phyloP scores from a whole-genome alignment of 2,113 vertebrate genomes.

The Antechinus flavipes region DNA sequence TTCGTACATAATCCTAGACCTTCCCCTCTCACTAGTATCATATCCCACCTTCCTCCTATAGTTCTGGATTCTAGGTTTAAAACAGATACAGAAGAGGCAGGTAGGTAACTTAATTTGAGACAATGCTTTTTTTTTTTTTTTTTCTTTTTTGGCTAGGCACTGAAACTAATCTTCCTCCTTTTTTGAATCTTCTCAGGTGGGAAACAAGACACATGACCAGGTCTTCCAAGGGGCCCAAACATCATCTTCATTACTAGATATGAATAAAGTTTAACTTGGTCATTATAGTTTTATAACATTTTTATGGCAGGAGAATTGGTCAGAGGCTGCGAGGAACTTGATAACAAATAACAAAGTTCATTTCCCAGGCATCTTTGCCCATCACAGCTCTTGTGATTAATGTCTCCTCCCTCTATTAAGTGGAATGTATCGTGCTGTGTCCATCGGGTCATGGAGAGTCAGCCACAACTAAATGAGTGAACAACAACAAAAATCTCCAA shows the following conservation, averaged over 20 bases:
- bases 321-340: neutral
- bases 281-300: neutral
- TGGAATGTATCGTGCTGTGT: neutral
- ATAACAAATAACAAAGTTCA: neutral
- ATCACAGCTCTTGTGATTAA: neutral
- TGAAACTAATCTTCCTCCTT: neutral
- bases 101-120: neutral
- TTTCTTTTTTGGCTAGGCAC: neutral
- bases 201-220: neutral
- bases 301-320: neutral
- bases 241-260: neutral
- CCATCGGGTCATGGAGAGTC: neutral
- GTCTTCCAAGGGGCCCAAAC: neutral
- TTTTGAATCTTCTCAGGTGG: neutral
- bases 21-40: neutral
- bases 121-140: neutral
- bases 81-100: neutral
- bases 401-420: neutral
- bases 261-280: neutral
- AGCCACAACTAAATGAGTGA: neutral
- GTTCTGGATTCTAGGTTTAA: neutral
- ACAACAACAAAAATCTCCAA: neutral
- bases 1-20: neutral
- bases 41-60: neutral
- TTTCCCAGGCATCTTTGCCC: neutral